phyloP scores from a whole-genome alignment of 1,140 invertebrate species.

The Platorchestia sp. region DNA sequence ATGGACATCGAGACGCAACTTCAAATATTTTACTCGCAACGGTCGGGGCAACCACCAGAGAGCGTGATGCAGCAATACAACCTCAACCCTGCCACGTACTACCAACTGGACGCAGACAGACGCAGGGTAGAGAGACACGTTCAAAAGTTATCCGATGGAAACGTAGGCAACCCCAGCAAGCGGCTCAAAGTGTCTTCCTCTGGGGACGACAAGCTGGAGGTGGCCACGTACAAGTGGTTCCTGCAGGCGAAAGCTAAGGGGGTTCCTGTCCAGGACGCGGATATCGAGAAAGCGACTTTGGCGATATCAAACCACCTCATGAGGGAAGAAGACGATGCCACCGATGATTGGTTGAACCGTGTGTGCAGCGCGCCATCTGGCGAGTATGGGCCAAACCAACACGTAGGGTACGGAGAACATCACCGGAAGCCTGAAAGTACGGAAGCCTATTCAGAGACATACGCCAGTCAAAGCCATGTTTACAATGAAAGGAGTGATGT shows the following conservation, averaged over 20 bases:
- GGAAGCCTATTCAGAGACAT: neutral
- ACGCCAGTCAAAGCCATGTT: neutral
- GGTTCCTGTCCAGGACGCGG: neutral
- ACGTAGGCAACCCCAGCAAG: neutral
- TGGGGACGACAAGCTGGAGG: neutral
- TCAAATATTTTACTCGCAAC: neutral
- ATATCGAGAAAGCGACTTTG: conserved; percentile 9
- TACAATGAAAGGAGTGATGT: neutral
- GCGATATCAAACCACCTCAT: conserved; percentile 1
- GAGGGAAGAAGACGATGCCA: neutral
- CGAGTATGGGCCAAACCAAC: neutral
- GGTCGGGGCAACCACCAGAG: neutral
- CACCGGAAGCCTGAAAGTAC: neutral
- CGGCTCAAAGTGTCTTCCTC: neutral
- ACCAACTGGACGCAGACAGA: neutral
- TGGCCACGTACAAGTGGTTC: conserved; percentile 38
- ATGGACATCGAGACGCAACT: conserved; percentile 26
- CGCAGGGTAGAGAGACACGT: neutral
- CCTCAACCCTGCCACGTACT: neutral
- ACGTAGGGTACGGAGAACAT: neutral
- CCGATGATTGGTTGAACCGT: neutral
- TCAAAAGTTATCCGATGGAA: neutral
- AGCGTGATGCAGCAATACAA: conserved; percentile 16
- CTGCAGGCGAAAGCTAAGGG: conserved; percentile 30
- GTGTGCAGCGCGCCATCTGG: neutral